phyloP scores from a whole-genome alignment of 2,888 invertebrate species.

The Archips xylosteana region DNA sequence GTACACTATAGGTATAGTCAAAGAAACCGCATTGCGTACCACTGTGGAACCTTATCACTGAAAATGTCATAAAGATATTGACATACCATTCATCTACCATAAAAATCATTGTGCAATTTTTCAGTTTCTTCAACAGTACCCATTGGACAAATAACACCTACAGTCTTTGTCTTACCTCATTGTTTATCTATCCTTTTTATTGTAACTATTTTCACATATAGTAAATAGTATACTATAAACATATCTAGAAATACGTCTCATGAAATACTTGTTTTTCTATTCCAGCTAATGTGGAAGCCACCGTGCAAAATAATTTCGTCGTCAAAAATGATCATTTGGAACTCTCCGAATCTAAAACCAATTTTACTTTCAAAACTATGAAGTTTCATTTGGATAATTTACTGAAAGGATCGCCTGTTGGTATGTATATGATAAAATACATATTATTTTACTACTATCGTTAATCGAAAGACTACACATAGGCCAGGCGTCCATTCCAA shows the following conservation, averaged over 20 bases:
- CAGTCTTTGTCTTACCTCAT: not conserved
- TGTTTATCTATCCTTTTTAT: too few species aligned
- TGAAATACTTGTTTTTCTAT: not conserved
- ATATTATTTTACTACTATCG: too few species aligned
- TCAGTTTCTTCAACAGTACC: too few species aligned
- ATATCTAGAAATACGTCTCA: not conserved
- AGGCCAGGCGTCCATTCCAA: too few species aligned
- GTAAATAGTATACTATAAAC: not conserved
- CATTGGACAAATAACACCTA: too few species aligned
- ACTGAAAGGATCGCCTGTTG: slow-evolving; percentile 39
- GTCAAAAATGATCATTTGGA: slow-evolving; percentile 29
- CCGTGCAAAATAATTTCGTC: slow-evolving; percentile 34
- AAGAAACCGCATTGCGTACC: too few species aligned
- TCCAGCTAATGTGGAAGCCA: slow-evolving; percentile 40
- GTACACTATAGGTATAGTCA: too few species aligned
- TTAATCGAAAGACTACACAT: too few species aligned
- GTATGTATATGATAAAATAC: slow-evolving; percentile 11
- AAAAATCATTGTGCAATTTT: too few species aligned
- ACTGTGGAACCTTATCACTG: too few species aligned
- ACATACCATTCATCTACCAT: too few species aligned
- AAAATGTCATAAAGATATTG: too few species aligned
- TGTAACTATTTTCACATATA: not conserved
- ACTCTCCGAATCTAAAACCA: slow-evolving; percentile 32
- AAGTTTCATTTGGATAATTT: slow-evolving; percentile 43
- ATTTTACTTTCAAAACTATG: slow-evolving; percentile 38